phyloP scores from a whole-genome alignment of 37 sponge, comb jelly and placozoan genomes.

The Beroe ovata region DNA sequence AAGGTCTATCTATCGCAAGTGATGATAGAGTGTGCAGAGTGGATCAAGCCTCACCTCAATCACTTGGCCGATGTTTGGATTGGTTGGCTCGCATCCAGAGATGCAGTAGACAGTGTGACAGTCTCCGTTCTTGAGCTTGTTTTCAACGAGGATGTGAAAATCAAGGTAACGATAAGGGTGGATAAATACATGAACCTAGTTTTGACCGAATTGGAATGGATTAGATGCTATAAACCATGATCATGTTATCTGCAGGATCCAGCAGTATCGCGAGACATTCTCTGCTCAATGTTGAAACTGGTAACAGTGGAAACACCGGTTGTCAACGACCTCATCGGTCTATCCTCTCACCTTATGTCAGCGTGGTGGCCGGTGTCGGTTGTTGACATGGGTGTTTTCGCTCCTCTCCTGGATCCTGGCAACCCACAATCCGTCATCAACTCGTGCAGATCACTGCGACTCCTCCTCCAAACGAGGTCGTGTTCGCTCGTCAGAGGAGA shows the following conservation, averaged over 20 bases:
- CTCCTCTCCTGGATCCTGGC: not conserved
- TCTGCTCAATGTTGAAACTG: not conserved
- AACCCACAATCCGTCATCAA: not conserved
- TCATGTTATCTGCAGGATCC: too few species aligned
- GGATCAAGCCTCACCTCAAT: not conserved
- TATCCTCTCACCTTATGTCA: constrained; percentile 15
- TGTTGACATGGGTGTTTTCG: not conserved
- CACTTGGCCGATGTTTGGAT: constrained; percentile 16
- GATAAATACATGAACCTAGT: too few species aligned
- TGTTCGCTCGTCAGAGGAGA: not conserved
- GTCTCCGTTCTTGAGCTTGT: not conserved
- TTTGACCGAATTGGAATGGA: too few species aligned
- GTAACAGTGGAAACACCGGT: not conserved
- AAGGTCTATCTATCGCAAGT: constrained; percentile 27
- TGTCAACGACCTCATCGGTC: constrained; percentile 1
- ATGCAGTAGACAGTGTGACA: not conserved
- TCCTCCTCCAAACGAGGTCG: constrained; percentile 11
- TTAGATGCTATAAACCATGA: too few species aligned
- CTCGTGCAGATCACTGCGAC: constrained; percentile 29
- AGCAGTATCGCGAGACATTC: not conserved
- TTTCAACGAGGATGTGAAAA: constrained; percentile 7
- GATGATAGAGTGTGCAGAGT: not conserved
- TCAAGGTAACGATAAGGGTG: not conserved
- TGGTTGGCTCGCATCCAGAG: constrained; percentile 20
- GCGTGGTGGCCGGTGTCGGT: constrained; percentile 21